phyloP scores from a whole-genome alignment of 92 coral and sea anemone species.

The Heteractis magnifica region DNA sequence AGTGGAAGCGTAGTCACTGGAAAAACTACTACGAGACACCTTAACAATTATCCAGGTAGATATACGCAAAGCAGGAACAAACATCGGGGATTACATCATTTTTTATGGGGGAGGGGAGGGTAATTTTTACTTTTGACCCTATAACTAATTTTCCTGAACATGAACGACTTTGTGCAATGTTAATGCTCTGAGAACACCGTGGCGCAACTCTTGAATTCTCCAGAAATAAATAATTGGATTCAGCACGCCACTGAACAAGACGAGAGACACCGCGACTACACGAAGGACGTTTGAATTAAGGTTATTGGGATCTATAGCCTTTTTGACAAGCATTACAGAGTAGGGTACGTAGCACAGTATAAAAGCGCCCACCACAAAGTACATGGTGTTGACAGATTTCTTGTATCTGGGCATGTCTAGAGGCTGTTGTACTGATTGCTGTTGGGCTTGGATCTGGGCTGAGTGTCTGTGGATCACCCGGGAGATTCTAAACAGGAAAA shows the following conservation, averaged over 20 bases:
- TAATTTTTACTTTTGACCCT: too few relatives aligned
- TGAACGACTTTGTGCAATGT: too few relatives aligned
- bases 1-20: too few relatives aligned
- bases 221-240: conserved; percentile 65
- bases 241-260: conserved; percentile 18
- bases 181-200: too few relatives aligned
- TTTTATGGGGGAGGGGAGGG: too few relatives aligned
- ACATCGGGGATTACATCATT: too few relatives aligned
- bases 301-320: not conserved
- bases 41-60: too few relatives aligned
- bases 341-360: not conserved
- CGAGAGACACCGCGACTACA: not conserved
- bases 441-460: not conserved
- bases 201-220: conserved; percentile 54
- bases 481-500: not conserved
- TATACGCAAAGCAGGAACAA: too few relatives aligned
- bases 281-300: not conserved
- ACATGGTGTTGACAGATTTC: not conserved
- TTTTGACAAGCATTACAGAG: not conserved
- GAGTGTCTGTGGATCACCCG: not conserved
- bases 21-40: too few relatives aligned
- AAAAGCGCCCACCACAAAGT: not conserved
- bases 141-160: too few relatives aligned
- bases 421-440: not conserved
- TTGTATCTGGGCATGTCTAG: not conserved